Conservation (phyloP, 2,113 vertebrate genomes). For the Melierax canorus region DNA sequence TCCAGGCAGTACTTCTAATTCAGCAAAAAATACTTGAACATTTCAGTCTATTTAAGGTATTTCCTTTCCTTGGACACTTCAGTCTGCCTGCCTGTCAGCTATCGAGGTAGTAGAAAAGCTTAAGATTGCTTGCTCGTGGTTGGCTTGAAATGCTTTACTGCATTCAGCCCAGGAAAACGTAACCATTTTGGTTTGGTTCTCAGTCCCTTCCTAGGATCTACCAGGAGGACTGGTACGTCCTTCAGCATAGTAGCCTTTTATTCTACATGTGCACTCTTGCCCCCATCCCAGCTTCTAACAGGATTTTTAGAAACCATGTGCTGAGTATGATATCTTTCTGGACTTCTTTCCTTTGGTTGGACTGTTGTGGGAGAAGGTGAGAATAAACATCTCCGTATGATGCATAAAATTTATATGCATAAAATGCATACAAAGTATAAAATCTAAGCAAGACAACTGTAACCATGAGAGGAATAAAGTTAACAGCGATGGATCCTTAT, state of each 20-base stretch:
- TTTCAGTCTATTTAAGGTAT: neutral
- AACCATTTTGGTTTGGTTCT: neutral
- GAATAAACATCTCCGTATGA: neutral
- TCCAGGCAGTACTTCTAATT: neutral
- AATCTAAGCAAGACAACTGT: neutral
- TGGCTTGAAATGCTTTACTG: neutral
- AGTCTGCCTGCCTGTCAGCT: neutral
- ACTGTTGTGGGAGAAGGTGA: neutral
- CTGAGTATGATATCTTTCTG: neutral
- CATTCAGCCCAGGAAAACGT: neutral
- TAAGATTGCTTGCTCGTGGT: neutral
- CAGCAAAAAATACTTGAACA: neutral
- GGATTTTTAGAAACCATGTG: neutral
- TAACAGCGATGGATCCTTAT: neutral
- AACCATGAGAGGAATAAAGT: neutral
- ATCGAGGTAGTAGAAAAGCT: neutral
- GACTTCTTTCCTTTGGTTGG: neutral
- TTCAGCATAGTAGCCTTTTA: neutral
- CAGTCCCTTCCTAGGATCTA: neutral
- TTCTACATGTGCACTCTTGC: neutral
- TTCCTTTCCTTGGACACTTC: neutral
- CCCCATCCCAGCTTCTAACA: neutral
- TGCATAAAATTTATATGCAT: neutral
- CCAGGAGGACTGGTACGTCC: neutral
- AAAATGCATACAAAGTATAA: neutral